Conservation (phyloP, 2,888 invertebrate species). For the Acrobasis repandana region DNA sequence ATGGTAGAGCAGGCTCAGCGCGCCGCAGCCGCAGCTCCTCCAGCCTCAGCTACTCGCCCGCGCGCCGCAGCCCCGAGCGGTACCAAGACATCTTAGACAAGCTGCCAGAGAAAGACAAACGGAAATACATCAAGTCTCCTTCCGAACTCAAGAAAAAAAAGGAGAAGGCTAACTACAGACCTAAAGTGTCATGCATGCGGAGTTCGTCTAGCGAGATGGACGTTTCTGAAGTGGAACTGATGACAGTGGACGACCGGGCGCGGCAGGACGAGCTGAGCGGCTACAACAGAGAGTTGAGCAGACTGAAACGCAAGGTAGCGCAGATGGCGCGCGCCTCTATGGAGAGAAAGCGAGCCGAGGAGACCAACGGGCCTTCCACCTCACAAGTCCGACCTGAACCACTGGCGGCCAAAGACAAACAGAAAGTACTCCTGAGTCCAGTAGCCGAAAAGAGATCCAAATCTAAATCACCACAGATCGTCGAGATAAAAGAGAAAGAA, state of each 20-base stretch:
- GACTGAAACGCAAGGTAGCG: constrained; percentile 85
- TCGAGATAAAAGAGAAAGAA: constrained; percentile 33
- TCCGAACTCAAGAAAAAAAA: constrained; percentile 64
- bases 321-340: constrained; percentile 86
- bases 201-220: constrained; percentile 84
- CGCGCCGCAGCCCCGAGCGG: constrained; percentile 86
- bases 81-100: constrained; percentile 85
- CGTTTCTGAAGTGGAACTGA: constrained; percentile 80
- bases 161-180: constrained; percentile 58
- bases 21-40: constrained; percentile 78
- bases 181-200: constrained; percentile 79
- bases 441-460: constrained; percentile 11
- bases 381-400: constrained; percentile 39
- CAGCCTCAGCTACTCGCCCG: constrained; percentile 87
- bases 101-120: constrained; percentile 80
- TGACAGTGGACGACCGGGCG: constrained; percentile 73
- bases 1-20: constrained; percentile 51
- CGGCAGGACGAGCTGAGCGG: constrained; percentile 83
- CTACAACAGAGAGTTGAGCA: constrained; percentile 83
- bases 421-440: constrained; percentile 14
- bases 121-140: constrained; percentile 74
- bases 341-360: constrained; percentile 50
- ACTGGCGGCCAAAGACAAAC: constrained; percentile 28
- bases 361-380: constrained; percentile 53
- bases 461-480: constrained; percentile 25